These are phyloP conservation scores for Riparia riparia DNA, from an alignment of 2,113 vertebrate genomes.

Conservation along the genomic window DNA sequence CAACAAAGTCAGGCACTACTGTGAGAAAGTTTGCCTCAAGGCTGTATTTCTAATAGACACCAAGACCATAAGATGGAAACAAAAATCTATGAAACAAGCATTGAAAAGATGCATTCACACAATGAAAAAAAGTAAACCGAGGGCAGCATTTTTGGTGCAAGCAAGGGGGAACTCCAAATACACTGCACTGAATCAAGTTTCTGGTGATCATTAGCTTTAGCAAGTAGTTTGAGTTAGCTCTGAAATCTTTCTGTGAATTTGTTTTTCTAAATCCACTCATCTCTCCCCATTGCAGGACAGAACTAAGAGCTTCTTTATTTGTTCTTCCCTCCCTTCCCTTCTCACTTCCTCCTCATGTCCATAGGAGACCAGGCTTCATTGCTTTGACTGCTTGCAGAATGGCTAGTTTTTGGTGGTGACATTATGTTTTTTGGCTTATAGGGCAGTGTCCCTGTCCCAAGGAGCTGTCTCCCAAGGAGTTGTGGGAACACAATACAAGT, in stretches of 20 bases:
- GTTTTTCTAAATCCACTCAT: neutral
- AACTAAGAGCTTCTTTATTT: neutral
- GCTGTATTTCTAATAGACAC: constrained; percentile 36
- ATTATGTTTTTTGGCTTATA: neutral
- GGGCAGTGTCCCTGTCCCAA: neutral
- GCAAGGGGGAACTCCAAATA: neutral
- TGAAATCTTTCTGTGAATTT: neutral
- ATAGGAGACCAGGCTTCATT: neutral
- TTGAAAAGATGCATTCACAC: neutral
- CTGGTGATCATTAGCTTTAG: neutral
- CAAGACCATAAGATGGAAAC: constrained; percentile 45
- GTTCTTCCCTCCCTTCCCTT: neutral
- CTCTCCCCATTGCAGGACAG: neutral
- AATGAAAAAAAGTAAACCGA: neutral
- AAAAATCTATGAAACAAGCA: constrained; percentile 29
- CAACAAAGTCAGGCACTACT: constrained; percentile 46
- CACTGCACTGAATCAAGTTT: neutral
- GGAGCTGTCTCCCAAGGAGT: neutral
- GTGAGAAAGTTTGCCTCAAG: constrained; percentile 57
- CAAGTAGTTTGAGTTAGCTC: neutral
- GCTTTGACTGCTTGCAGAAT: neutral
- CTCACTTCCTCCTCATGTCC: neutral
- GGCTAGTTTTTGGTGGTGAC: neutral
- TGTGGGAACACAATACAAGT: neutral
- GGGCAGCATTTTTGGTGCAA: neutral